phyloP scores from a whole-genome alignment of 2,888 invertebrate species.

The Sphaeridia pumilis region DNA sequence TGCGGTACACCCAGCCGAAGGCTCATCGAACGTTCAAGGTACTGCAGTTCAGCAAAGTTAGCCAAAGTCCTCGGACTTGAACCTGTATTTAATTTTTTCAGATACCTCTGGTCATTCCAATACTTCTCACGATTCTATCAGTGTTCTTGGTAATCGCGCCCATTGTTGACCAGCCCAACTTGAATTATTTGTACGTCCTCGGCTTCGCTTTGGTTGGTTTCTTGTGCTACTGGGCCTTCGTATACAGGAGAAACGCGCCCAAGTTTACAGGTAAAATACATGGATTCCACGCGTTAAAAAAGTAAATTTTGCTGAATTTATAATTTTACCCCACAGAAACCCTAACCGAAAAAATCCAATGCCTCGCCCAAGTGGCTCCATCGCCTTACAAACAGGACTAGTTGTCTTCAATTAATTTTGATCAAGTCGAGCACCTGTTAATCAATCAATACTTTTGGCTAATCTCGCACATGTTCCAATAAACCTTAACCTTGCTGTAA shows the following conservation, averaged over 20 bases:
- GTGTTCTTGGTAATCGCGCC: conserved; percentile 16
- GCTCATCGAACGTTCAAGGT: conserved; percentile 59
- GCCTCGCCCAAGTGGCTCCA: conserved; percentile 11
- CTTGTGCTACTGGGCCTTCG: conserved; percentile 15
- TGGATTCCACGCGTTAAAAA: background rate
- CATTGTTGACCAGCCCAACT: conserved; percentile 11
- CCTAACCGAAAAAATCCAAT: conserved; percentile 14
- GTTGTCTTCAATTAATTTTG: no score
- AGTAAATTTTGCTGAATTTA: background rate
- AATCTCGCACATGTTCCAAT: no score
- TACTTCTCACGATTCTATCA: conserved; percentile 7
- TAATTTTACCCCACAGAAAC: conserved; percentile 3
- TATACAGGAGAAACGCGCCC: conserved; percentile 7
- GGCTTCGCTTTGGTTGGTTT: conserved; percentile 12
- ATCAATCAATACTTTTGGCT: no score
- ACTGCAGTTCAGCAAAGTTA: conserved; percentile 15
- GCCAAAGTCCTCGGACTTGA: background rate
- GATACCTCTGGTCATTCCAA: conserved; percentile 17
- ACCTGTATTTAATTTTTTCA: background rate
- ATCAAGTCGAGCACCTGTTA: no score
- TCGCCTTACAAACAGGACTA: conserved; percentile 22
- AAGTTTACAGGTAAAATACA: conserved; percentile 13
- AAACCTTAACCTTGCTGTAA: no score
- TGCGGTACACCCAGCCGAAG: conserved; percentile 57
- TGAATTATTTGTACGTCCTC: conserved; percentile 11